A percentile compares a stretch with the other conserved stretches of the same genome.
phyloP scores from a whole-genome alignment of 2,797 vertebrate genomes.

The Malurus leucopterus region DNA sequence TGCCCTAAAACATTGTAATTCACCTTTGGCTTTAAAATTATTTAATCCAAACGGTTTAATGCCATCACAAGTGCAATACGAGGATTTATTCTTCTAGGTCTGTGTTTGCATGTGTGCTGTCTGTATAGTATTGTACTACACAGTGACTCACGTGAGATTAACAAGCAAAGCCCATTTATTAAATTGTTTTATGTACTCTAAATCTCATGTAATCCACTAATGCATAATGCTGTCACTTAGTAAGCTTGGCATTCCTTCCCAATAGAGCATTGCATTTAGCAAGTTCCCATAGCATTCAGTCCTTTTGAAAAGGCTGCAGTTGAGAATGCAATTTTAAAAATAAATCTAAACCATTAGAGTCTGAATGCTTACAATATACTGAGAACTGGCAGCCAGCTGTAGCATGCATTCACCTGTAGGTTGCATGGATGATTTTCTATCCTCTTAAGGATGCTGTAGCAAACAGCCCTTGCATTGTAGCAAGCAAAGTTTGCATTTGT shows the following conservation, averaged over 20 bases:
- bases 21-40: neutral
- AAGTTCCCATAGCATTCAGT: neutral
- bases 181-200: conserved; percentile 45
- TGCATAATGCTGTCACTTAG: conserved; percentile 8
- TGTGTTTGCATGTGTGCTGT: neutral
- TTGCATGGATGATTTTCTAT: neutral
- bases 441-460: neutral
- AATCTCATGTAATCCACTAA: conserved; percentile 46
- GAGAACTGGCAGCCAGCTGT: neutral
- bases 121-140: neutral
- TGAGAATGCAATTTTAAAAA: neutral
- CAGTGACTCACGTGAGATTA: conserved; percentile 16
- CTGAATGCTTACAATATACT: neutral
- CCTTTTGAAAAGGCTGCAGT: neutral
- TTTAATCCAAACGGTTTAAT: neutral
- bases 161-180: conserved; percentile 39
- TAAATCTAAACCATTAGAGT: neutral
- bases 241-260: neutral
- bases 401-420: neutral
- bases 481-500: neutral
- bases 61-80: neutral
- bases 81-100: neutral
- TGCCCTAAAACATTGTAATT: neutral
- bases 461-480: neutral
- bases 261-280: neutral